These are phyloP conservation scores for Acanthornis magna DNA, from an alignment of 2,797 vertebrate species.

Conservation along the genomic window DNA sequence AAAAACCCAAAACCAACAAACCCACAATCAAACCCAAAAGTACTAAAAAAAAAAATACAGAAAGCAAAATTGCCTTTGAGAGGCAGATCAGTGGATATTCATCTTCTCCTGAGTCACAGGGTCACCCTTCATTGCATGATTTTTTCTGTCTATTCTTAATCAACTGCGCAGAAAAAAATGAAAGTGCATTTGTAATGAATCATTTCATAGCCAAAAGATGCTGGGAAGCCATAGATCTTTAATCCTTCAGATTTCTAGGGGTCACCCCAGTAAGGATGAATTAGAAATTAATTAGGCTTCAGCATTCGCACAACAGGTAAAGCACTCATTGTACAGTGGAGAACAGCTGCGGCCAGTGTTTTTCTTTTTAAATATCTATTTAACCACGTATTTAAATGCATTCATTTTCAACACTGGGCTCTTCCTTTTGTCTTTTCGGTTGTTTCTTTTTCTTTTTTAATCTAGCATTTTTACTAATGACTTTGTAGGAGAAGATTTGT, in stretches of 20 bases:
- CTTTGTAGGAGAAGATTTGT: neutral
- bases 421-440: neutral
- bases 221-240: neutral
- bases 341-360: neutral
- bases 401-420: neutral
- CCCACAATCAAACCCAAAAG: neutral
- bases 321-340: neutral
- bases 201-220: neutral
- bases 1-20: fast-evolving
- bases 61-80: neutral
- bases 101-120: neutral
- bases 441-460: neutral
- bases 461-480: neutral
- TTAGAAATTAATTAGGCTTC: conserved; percentile 3
- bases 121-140: neutral
- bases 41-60: neutral
- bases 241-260: neutral
- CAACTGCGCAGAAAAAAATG: neutral
- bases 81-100: neutral
- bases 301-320: neutral
- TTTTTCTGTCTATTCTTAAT: neutral
- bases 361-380: neutral
- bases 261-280: neutral
- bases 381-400: neutral
- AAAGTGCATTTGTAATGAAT: neutral